Conservation (phyloP, 2,113 vertebrate species). For the Gymnorhina tibicen region DNA sequence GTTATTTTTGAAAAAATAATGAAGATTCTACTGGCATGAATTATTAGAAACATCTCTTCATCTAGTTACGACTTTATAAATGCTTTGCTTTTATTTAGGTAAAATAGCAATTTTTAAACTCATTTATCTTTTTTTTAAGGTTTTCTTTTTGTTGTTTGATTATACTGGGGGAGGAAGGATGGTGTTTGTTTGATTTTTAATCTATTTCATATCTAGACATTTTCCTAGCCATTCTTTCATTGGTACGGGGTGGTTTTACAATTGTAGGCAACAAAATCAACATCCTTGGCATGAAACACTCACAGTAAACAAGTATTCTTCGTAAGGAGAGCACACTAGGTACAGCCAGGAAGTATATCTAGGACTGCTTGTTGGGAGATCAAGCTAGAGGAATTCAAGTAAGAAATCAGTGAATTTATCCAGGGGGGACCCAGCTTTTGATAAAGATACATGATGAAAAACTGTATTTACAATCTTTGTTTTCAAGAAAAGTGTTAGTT, state of each 20-base stretch:
- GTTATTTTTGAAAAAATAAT: neutral
- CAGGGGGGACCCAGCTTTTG: neutral
- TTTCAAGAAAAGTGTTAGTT: neutral
- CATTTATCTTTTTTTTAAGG: neutral
- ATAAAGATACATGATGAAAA: neutral
- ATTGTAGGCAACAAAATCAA: neutral
- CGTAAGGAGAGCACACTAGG: fast-evolving
- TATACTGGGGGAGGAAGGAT: neutral
- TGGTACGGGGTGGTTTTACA: neutral
- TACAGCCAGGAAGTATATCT: neutral
- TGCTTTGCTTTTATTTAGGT: neutral
- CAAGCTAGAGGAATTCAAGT: neutral
- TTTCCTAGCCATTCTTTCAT: neutral
- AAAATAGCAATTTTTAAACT: neutral
- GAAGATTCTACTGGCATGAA: neutral
- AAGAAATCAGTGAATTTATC: neutral
- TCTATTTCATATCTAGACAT: neutral
- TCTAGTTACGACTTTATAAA: neutral
- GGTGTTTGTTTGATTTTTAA: neutral
- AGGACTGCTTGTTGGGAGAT: neutral
- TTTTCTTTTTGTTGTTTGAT: neutral
- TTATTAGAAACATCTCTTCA: neutral
- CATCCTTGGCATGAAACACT: neutral
- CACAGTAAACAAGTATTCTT: neutral
- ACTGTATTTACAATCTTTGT: neutral